These are phyloP conservation scores for Phyllotreta striolata DNA, from an alignment of 2,888 invertebrate species.

Conservation along the genomic window DNA sequence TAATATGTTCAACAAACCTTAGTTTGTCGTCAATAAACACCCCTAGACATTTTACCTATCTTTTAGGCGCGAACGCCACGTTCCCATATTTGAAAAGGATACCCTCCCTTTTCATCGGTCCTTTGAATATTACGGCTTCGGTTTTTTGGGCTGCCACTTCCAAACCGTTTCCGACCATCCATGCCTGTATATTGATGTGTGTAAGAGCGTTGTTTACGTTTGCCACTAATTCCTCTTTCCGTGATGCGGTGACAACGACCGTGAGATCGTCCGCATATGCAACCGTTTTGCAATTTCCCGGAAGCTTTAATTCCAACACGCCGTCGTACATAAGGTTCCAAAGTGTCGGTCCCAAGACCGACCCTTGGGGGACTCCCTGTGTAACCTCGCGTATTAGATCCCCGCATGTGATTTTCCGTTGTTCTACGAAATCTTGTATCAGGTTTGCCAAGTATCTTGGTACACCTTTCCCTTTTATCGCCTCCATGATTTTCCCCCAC, in stretches of 20 bases:
- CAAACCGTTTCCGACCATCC: slow-evolving; percentile 19
- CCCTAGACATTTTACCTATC: slow-evolving; percentile 23
- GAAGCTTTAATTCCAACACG: slow-evolving; percentile 19
- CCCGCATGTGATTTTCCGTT: slow-evolving; percentile 6
- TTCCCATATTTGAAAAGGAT: slow-evolving; percentile 7
- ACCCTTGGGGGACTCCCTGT: slow-evolving; percentile 32
- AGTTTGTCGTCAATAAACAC: slow-evolving; percentile 4
- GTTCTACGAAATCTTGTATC: slow-evolving; percentile 15
- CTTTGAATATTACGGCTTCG: slow-evolving; percentile 28
- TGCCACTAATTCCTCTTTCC: slow-evolving; percentile 2
- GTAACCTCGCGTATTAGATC: not conserved
- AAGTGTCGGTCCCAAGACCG: slow-evolving; percentile 33
- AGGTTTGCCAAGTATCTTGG: not conserved
- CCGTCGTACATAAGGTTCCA: slow-evolving; percentile 37
- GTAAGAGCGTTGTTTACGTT: too few relatives aligned
- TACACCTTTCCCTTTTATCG: slow-evolving; percentile 13
- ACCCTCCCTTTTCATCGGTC: slow-evolving; percentile 16
- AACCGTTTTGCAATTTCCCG: slow-evolving; percentile 6
- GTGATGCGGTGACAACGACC: too few relatives aligned
- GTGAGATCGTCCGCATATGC: slow-evolving; percentile 36
- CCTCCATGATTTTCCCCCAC: slow-evolving; percentile 27
- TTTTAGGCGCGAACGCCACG: not conserved
- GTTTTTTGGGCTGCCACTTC: slow-evolving; percentile 29
- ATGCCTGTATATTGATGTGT: slow-evolving; percentile 3
- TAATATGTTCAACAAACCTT: not conserved